Conservation (phyloP, 1,140 invertebrate species). For the Philotrypesis tridentata region DNA sequence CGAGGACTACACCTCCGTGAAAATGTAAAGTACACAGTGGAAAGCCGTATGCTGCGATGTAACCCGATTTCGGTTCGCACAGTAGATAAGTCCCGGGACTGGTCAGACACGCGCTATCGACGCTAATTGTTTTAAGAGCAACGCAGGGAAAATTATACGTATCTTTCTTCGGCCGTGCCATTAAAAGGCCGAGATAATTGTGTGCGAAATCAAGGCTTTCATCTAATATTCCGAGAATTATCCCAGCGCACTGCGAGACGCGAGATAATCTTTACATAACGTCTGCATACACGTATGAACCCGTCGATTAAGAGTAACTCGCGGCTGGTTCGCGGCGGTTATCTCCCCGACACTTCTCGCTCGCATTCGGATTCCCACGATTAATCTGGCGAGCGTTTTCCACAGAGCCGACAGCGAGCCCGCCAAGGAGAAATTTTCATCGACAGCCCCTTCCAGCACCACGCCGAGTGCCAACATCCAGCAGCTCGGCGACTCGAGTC, state of each 20-base stretch:
- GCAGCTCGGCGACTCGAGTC: neutral
- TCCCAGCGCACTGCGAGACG: too few species aligned
- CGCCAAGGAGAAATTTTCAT: conserved; percentile 20
- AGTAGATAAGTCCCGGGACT: too few species aligned
- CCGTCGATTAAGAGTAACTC: neutral
- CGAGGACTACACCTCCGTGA: conserved; percentile 18
- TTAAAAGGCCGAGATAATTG: too few species aligned
- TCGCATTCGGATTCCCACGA: conserved; percentile 4
- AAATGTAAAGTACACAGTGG: conserved; percentile 16
- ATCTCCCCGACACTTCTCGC: neutral
- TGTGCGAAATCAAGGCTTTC: too few species aligned
- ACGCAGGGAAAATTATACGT: too few species aligned
- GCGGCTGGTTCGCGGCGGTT: neutral
- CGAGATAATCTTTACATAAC: neutral
- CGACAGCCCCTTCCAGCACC: neutral
- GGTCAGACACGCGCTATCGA: too few species aligned
- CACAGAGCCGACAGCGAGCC: neutral
- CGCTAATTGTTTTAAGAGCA: too few species aligned
- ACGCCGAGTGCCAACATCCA: neutral
- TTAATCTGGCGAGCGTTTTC: neutral
- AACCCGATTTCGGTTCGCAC: too few species aligned
- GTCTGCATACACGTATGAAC: neutral
- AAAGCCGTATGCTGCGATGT: too few species aligned
- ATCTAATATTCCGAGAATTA: too few species aligned
- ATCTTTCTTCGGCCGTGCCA: too few species aligned